These are phyloP conservation scores for Agapornis canus DNA, from an alignment of 2,797 vertebrate species.

Conservation along the genomic window DNA sequence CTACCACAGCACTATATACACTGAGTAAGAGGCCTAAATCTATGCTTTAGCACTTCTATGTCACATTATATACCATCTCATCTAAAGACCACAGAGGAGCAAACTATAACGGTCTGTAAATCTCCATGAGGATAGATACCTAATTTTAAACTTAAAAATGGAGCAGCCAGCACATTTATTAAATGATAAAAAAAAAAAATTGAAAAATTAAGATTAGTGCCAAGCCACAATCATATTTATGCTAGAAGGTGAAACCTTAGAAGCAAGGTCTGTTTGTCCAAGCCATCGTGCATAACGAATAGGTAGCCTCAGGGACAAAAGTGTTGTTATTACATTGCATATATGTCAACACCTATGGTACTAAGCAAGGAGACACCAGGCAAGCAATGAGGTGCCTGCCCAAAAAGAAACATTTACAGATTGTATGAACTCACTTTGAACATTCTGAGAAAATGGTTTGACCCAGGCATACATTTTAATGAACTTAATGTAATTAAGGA, in stretches of 20 bases:
- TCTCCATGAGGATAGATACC: not conserved
- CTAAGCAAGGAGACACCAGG: not conserved
- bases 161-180: not conserved
- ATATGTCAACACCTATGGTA: accelerated
- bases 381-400: not conserved
- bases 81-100: not conserved
- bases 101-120: not conserved
- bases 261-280: not conserved
- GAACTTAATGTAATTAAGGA: slow-evolving; percentile 92
- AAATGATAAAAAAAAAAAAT: not conserved
- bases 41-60: not conserved
- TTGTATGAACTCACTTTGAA: slow-evolving; percentile 84
- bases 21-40: not conserved
- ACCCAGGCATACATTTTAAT: slow-evolving; percentile 98
- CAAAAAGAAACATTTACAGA: not conserved
- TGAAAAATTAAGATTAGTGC: not conserved
- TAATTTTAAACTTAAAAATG: not conserved
- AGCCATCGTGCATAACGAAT: accelerated
- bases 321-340: accelerated
- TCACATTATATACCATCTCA: not conserved
- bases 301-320: not conserved
- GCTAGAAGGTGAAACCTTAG: not conserved
- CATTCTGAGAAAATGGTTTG: slow-evolving; percentile 89
- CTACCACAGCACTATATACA: not conserved
- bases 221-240: not conserved